Conservation (phyloP, 1,140 invertebrate genomes). For the Cherax destructor region DNA sequence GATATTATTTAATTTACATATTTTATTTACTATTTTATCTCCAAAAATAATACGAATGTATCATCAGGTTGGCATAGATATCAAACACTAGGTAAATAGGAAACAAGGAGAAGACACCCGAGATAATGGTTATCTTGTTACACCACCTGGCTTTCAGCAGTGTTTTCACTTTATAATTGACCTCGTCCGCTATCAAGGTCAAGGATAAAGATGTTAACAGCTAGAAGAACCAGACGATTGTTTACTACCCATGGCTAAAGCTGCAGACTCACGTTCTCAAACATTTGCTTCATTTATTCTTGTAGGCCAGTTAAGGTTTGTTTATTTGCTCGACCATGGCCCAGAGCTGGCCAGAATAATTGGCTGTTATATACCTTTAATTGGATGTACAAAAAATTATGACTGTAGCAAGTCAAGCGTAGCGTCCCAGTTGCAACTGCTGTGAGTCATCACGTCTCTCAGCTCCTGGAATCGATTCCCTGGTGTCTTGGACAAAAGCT, state of each 20-base stretch:
- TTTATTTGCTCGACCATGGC: neutral
- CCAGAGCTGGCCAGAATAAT: constrained; percentile 4
- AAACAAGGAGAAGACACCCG: constrained; percentile 1
- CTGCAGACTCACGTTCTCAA: neutral
- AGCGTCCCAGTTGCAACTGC: constrained; percentile 76
- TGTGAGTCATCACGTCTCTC: constrained; percentile 76
- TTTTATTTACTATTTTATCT: no score
- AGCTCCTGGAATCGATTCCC: constrained; percentile 76
- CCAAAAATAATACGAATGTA: no score
- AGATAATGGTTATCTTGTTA: constrained; percentile 35
- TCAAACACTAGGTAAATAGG: no score
- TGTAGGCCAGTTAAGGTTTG: neutral
- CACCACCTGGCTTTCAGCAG: constrained; percentile 23
- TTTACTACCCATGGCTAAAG: neutral
- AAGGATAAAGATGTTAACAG: neutral
- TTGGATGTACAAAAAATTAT: no score
- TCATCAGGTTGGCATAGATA: neutral
- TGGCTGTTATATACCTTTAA: neutral
- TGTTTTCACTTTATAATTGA: constrained; percentile 8
- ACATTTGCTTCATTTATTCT: constrained; percentile 20
- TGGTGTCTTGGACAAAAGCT: constrained; percentile 72
- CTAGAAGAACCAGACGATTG: no score
- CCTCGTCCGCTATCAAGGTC: constrained; percentile 11
- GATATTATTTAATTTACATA: no score
- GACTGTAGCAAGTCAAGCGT: constrained; percentile 75